Evolutionary conservation across 2,113 vertebrate species (phyloP).

Genomic region (Zosterops lateralis): DNA sequence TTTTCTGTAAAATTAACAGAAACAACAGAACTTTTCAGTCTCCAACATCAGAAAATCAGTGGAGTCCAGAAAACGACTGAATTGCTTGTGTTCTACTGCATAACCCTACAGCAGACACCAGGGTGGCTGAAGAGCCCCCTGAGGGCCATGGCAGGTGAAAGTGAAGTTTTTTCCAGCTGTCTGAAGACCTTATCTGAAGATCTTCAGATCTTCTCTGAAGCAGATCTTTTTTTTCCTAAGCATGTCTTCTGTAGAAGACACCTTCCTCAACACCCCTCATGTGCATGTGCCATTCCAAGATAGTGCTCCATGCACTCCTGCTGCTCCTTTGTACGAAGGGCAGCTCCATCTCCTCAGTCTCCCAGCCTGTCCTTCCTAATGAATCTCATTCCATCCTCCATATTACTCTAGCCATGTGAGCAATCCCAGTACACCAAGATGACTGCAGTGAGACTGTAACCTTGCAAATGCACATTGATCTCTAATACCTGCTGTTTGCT

Average conservation of each 20-base stretch:
- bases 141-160: neutral
- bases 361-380: neutral
- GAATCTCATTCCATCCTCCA: neutral
- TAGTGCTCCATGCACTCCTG: rapidly evolving
- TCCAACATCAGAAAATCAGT: neutral
- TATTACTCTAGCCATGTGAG: neutral
- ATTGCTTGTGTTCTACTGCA: neutral
- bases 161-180: neutral
- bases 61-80: neutral
- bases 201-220: neutral
- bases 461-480: neutral
- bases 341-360: neutral
- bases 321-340: neutral
- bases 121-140: neutral
- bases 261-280: neutral
- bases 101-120: neutral
- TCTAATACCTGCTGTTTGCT: neutral
- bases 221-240: neutral
- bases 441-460: neutral
- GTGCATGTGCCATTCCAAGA: neutral
- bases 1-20: neutral
- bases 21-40: neutral
- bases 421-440: neutral
- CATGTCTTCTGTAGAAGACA: neutral
- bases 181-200: neutral